Evolutionary conservation across 2,113 vertebrate genomes (phyloP), one percentile per base, ranked within the genome.

Genomic region (Leptobrachium ailaonicum): DNA sequence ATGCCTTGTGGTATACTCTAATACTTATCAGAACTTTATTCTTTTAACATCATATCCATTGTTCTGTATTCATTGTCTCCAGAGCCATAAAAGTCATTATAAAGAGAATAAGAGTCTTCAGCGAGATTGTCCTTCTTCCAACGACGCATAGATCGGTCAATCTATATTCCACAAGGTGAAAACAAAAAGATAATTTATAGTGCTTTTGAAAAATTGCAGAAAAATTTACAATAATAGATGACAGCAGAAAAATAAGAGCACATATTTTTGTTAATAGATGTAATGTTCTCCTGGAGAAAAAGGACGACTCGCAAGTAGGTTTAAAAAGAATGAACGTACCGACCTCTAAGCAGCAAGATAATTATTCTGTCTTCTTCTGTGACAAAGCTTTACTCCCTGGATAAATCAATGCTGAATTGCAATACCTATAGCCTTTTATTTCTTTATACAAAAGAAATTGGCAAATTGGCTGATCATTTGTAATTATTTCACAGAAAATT

Each of bases 181-280:
- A 92, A 92, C 89, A 92, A 93, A 71, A 92, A 92, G 88, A 75
- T 88, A 87, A 88, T 88, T 88, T 87, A 82, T 87, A 89, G 89
- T 87, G 89, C 89, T 87, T 84, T 85, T 88, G 87, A 85, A 88
- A 90, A 88, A 81, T 83, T 85, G 84, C 90, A 85, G 87, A 91
- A 90, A 90, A 88, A 90, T 88, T 89, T 88, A 88, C 85, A 90
- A 92, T 92, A 85, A 77, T 86, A 86, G 79, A 89, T 77, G 88
- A 87, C 87, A 90, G 86, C 83, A 53, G 86, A 90, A 90, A 92
- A 91, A 87, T 85, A 87, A 80, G 86, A 86, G 82, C 77, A 77
- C 84, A 83, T 53, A 66, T 67, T 72, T 63, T 14, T 41, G 20
- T 14, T 53, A 54, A 76, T 68, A 67, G 40, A 42, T 79, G 41